A percentile compares a stretch with the other conserved stretches of the same genome.
These are phyloP conservation scores for Synanthedon vespiformis DNA, from an alignment of 2,888 invertebrate species.

Conservation along the genomic window DNA sequence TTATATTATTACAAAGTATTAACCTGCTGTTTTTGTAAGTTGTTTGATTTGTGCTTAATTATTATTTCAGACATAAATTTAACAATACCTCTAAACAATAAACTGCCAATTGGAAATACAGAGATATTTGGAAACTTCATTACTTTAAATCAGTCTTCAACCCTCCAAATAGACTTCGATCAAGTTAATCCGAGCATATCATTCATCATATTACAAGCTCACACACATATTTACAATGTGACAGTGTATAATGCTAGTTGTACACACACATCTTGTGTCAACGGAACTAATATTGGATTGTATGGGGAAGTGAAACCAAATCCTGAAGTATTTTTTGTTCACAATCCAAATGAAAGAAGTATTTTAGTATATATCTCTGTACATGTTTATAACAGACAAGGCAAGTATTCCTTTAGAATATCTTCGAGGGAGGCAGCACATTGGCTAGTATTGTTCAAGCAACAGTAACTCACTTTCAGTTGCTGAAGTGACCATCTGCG, in stretches of 20 bases:
- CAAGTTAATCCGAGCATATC: conserved; percentile 51
- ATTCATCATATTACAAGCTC: conserved; percentile 75
- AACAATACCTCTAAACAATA: conserved; percentile 37
- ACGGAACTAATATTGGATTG: conserved; percentile 75
- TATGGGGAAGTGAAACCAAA: conserved; percentile 27
- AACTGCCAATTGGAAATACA: conserved; percentile 24
- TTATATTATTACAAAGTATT: too few relatives aligned
- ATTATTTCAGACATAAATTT: conserved; percentile 35
- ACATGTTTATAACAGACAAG: conserved; percentile 55
- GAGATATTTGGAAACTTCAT: conserved; percentile 37
- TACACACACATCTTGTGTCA: conserved; percentile 34
- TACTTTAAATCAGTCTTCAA: conserved; percentile 26
- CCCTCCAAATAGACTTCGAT: conserved; percentile 40
- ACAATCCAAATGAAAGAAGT: conserved; percentile 41
- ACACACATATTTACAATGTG: conserved; percentile 69
- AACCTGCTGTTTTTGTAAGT: too few relatives aligned
- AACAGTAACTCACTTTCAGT: too few relatives aligned
- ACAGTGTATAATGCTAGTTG: conserved; percentile 57
- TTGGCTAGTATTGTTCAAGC: too few relatives aligned
- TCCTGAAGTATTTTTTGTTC: conserved; percentile 42
- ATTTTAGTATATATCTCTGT: conserved; percentile 55
- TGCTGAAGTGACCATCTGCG: too few relatives aligned
- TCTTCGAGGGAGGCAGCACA: background rate
- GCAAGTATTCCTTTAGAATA: conserved; percentile 13
- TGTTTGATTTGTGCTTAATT: background rate